Conservation (phyloP, 2,888 invertebrate species). For the Metacarcinus magister region DNA sequence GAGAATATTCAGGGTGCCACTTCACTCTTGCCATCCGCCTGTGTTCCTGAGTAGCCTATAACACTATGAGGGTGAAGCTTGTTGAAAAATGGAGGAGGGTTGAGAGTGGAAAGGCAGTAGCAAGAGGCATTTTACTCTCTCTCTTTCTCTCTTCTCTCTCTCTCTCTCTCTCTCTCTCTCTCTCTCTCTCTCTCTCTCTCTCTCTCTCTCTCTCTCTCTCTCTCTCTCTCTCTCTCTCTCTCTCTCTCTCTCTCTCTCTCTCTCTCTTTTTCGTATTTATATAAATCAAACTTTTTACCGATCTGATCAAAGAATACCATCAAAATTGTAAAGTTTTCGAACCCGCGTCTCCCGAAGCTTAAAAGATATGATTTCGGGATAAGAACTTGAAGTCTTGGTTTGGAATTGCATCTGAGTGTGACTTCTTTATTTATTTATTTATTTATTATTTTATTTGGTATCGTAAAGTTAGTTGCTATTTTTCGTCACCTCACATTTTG, state of each 20-base stretch:
- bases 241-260: constrained; percentile 50
- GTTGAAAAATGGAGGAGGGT: too few species aligned
- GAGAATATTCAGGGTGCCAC: neutral
- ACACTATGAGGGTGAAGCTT: too few species aligned
- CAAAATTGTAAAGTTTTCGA: too few species aligned
- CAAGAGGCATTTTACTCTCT: neutral
- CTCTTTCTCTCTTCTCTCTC: neutral
- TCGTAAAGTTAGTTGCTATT: neutral
- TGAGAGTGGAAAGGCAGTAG: too few species aligned
- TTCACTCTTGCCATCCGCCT: neutral
- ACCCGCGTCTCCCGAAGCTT: neutral
- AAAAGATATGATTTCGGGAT: too few species aligned
- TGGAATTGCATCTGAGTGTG: neutral
- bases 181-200: constrained; percentile 57
- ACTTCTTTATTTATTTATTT: neutral
- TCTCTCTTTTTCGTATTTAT: neutral
- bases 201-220: constrained; percentile 54
- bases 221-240: constrained; percentile 60
- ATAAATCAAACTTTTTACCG: neutral
- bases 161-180: constrained; percentile 57
- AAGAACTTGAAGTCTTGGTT: too few species aligned
- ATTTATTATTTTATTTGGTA: neutral
- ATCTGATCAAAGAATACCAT: too few species aligned
- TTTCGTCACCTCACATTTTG: neutral
- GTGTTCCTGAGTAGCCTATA: too few species aligned